These are phyloP conservation scores for Scartelaos histophorus DNA, from an alignment of 2,113 vertebrate genomes.

Conservation along the genomic window DNA sequence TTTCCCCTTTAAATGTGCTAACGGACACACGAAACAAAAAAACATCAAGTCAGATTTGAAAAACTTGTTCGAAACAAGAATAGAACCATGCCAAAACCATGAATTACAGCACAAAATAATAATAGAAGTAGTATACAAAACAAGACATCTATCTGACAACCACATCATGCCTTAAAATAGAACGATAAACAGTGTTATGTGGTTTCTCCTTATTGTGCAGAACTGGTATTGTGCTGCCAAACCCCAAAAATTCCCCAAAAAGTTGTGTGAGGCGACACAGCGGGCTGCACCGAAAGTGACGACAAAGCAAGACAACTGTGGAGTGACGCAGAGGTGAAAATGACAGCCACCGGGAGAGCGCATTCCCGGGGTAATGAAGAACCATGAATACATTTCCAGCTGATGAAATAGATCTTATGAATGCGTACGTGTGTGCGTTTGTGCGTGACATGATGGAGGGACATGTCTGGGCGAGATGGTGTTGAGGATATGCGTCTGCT, in stretches of 20 bases:
- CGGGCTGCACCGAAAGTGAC: conserved; percentile 14
- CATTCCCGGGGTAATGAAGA: conserved; percentile 13
- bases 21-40: no score
- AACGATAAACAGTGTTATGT: neutral
- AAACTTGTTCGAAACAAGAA: neutral
- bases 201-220: neutral
- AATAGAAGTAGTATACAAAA: neutral
- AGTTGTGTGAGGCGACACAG: conserved; percentile 10
- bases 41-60: no score
- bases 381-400: conserved; percentile 8
- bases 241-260: conserved; percentile 28
- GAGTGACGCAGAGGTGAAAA: conserved; percentile 54
- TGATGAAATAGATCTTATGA: neutral
- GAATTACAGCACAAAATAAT: no score
- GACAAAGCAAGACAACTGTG: conserved; percentile 13
- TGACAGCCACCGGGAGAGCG: conserved; percentile 26
- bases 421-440: neutral
- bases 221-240: conserved; percentile 16
- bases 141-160: neutral
- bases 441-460: neutral
- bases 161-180: neutral
- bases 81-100: no score
- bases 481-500: conserved; percentile 22
- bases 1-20: no score
- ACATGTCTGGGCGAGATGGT: conserved; percentile 14